Evolutionary conservation across 1,140 invertebrate genomes (phyloP), one percentile per base, ranked within the genome.

Genomic region (Pristionchus pacificus): DNA sequence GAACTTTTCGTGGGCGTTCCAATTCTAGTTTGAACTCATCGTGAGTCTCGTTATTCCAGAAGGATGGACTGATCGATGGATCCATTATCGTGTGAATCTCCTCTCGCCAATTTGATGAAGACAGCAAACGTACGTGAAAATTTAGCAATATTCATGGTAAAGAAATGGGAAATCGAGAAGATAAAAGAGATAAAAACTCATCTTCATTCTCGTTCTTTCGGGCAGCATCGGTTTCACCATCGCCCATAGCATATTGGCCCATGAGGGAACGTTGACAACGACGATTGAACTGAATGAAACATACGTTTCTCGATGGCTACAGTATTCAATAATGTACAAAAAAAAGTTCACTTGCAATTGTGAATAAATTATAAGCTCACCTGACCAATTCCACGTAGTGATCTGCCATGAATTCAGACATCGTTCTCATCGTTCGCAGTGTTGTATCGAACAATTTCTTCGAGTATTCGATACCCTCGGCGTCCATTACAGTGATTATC

Each of bases 371-470:
- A n/a, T n/a, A n/a, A n/a, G n/a, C n/a, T n/a, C n/a, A 49, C 68
- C 79, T 79, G 55, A 80, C 79, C 68, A 80, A 58, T 62, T 80
- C 79, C 25, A 80, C 79, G 57, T 80, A 80, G 66, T 80, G 79
- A 19, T 73, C 69, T 3, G 79, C 68, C 79, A 80, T 80, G 65
- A 79, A 80, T 64, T 81, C 79, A 25, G 75, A 60, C 30, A 80
- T 58, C 2, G 68, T 38, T 38, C 72, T 59, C 57, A 80, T 60
- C 1, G 77, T 62, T 24, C 79, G 79, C 14, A 72, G 75, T 27
- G 79, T 69, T 60, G 81, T 65, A 57, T 63, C 71, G 29, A 71
- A 75, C 10, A 80, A 74, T 14, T 70, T 73, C 55, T 79, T 79
- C 66, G 81, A 71, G 66, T 79, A 80, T 49, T 76, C 58, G 2